Conservation (phyloP, 2,113 vertebrate genomes). For the Stigmatopora nigra region DNA sequence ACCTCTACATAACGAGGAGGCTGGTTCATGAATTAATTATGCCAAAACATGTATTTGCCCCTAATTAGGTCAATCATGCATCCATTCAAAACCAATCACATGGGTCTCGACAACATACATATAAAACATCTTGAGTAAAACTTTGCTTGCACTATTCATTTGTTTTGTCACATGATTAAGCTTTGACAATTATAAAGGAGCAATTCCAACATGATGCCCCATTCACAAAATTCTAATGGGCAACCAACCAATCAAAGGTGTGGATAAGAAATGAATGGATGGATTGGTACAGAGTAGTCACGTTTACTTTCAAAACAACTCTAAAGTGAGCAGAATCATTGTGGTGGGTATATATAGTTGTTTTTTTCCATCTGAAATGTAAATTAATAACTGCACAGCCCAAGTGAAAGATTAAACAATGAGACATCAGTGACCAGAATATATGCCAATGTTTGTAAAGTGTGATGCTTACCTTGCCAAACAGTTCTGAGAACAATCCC, state of each 20-base stretch:
- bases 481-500: conserved; percentile 35
- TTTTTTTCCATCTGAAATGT: conserved; percentile 4
- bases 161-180: not conserved
- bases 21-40: too few species aligned
- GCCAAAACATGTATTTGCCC: too few species aligned
- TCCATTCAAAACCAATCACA: too few species aligned
- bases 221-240: not conserved
- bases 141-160: too few species aligned
- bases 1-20: too few species aligned
- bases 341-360: not conserved
- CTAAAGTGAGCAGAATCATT: not conserved
- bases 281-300: not conserved
- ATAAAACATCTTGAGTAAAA: too few species aligned
- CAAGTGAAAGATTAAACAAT: conserved; percentile 2
- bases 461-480: conserved; percentile 54
- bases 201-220: not conserved
- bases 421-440: not conserved
- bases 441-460: conserved; percentile 14
- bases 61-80: too few species aligned
- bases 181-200: not conserved
- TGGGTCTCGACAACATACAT: too few species aligned
- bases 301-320: not conserved
- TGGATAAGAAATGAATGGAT: not conserved
- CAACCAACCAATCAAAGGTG: not conserved
- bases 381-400: conserved; percentile 5